Evolutionary conservation across 2,113 vertebrate species (phyloP).

Genomic region (Leucopsar rothschildi): DNA sequence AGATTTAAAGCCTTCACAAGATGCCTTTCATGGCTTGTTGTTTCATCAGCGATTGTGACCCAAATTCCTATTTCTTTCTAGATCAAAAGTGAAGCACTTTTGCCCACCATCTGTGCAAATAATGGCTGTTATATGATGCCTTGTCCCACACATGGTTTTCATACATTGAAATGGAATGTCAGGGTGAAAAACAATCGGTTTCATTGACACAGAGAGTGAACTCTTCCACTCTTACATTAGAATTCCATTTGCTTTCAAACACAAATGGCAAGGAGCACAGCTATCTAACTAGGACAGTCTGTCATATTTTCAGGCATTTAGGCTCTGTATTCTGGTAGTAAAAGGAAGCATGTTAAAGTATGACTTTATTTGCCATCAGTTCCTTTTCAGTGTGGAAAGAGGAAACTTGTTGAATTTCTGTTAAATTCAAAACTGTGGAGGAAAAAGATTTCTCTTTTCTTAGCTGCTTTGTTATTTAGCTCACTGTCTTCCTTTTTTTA

Average conservation of each 20-base stretch:
- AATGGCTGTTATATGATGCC: constrained; percentile 11
- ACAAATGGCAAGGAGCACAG: background rate
- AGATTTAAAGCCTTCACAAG: background rate
- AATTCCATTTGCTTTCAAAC: background rate
- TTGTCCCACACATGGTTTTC: constrained; percentile 17
- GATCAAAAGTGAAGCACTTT: constrained; percentile 59
- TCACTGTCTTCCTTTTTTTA: background rate
- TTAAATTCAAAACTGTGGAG: background rate
- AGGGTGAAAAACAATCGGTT: constrained; percentile 3
- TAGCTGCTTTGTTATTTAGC: background rate
- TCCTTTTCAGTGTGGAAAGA: background rate
- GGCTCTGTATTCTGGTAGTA: background rate
- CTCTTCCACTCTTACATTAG: background rate
- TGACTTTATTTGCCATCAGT: background rate
- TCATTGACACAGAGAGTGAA: background rate
- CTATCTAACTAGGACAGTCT: background rate
- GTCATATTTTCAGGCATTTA: background rate
- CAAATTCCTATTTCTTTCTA: constrained; percentile 33
- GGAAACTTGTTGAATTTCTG: background rate
- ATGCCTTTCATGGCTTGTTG: background rate
- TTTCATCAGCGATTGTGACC: background rate
- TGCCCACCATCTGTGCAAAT: constrained; percentile 74
- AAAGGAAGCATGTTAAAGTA: background rate
- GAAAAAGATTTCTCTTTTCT: background rate
- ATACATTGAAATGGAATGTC: constrained; percentile 3